phyloP scores from a whole-genome alignment of 2,888 invertebrate species.

The Hirtodrosophila trivittata region DNA sequence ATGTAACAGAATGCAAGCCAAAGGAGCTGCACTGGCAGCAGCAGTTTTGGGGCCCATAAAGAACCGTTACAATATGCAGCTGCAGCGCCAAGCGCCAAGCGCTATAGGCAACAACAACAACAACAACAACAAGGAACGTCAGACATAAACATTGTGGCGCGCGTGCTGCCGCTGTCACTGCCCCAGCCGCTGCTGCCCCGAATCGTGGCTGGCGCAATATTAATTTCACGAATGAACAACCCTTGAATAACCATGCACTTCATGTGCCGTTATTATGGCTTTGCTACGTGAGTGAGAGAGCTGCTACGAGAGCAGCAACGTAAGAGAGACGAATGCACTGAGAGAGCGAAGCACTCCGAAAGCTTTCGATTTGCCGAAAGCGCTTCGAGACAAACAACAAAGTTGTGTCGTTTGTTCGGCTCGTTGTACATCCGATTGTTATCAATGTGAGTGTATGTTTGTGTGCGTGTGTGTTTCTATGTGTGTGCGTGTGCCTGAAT shows the following conservation, averaged over 20 bases:
- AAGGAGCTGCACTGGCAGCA: constrained; percentile 25
- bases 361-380: constrained; percentile 36
- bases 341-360: constrained; percentile 18
- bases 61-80: constrained; percentile 69
- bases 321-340: constrained; percentile 3
- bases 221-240: constrained; percentile 80
- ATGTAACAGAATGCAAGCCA: constrained; percentile 46
- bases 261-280: constrained; percentile 72
- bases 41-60: constrained; percentile 51
- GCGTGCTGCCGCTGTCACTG: constrained; percentile 35
- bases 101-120: constrained; percentile 34
- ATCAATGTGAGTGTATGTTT: constrained; percentile 1
- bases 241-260: constrained; percentile 79
- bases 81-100: constrained; percentile 32
- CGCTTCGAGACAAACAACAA: constrained; percentile 24
- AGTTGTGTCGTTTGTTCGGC: constrained; percentile 32
- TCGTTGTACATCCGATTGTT: constrained; percentile 20
- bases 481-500: constrained; percentile 15
- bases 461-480: constrained; percentile 4
- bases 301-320: constrained; percentile 53
- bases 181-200: constrained; percentile 18
- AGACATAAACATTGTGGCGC: constrained; percentile 71
- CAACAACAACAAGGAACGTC: constrained; percentile 31
- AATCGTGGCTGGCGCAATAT: constrained; percentile 68
- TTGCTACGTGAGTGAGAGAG: constrained; percentile 55